phyloP scores from a whole-genome alignment of 2,888 invertebrate genomes.

The Caenorhabditis becei region DNA sequence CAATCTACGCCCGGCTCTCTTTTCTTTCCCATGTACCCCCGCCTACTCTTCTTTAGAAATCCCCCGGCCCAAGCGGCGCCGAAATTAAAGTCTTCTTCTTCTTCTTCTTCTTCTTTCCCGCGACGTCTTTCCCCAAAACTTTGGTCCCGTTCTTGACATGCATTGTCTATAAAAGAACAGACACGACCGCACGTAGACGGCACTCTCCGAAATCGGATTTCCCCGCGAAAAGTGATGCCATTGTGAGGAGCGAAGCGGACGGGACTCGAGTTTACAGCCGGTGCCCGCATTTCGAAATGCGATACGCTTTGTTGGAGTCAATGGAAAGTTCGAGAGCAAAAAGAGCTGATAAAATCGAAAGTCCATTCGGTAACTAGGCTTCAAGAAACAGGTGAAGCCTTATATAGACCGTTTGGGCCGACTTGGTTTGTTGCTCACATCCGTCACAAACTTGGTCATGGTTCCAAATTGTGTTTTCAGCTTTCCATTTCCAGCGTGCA shows the following conservation, averaged over 20 bases:
- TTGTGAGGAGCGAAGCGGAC: slow-evolving; percentile 14
- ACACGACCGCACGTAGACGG: slow-evolving; percentile 12
- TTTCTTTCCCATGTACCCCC: slow-evolving; percentile 35
- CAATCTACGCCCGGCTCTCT: slow-evolving; percentile 28
- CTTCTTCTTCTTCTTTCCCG: background rate
- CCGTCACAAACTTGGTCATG: too few relatives aligned
- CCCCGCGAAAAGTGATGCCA: slow-evolving; percentile 32
- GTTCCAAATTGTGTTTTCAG: too few relatives aligned
- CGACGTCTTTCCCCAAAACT: slow-evolving; percentile 10
- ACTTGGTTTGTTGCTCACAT: too few relatives aligned
- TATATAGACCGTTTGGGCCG: too few relatives aligned
- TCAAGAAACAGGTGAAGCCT: too few relatives aligned
- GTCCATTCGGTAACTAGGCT: background rate
- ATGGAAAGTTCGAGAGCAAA: background rate
- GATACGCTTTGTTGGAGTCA: slow-evolving; percentile 22
- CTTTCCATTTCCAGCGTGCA: background rate
- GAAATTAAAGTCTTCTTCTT: slow-evolving; percentile 48
- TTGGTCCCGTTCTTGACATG: slow-evolving; percentile 16
- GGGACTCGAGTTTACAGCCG: slow-evolving; percentile 41
- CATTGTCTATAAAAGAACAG: slow-evolving; percentile 10
- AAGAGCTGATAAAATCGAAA: background rate
- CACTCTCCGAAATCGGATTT: slow-evolving; percentile 44
- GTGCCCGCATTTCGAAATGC: slow-evolving; percentile 24
- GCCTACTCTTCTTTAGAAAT: slow-evolving; percentile 38
- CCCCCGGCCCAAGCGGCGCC: background rate